phyloP scores from a whole-genome alignment of 2,797 vertebrate species.

The Serranus cabrilla region DNA sequence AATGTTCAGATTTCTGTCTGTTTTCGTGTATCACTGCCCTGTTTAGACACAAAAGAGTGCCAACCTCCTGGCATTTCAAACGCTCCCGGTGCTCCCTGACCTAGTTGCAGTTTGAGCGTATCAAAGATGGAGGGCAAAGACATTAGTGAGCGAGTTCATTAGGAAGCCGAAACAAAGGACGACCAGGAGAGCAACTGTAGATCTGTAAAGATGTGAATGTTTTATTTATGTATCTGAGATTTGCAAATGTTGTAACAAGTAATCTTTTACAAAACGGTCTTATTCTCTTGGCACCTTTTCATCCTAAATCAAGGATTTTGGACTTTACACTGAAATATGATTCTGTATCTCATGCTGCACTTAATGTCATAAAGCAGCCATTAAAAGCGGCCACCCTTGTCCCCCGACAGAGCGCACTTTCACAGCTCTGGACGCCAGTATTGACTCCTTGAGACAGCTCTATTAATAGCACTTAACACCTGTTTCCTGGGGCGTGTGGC shows the following conservation, averaged over 20 bases:
- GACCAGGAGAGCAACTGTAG: not conserved
- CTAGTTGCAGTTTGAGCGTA: conserved; percentile 25
- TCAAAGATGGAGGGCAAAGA: not conserved
- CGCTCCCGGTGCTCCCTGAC: conserved; percentile 16
- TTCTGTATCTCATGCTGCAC: not conserved
- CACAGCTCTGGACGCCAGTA: conserved; percentile 45
- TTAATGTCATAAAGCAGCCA: conserved; percentile 29
- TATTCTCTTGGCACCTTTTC: too few species aligned
- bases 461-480: conserved; percentile 69
- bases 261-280: not conserved
- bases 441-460: conserved; percentile 57
- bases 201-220: not conserved
- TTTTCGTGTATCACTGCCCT: not conserved
- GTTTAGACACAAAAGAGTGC: not conserved
- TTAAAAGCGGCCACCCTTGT: conserved; percentile 4
- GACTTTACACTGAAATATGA: not conserved
- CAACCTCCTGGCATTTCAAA: conserved; percentile 21
- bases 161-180: not conserved
- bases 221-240: not conserved
- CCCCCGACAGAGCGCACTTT: conserved; percentile 9
- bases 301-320: not conserved
- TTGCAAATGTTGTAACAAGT: not conserved
- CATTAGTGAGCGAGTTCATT: not conserved
- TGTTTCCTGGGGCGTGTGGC: conserved; percentile 48
- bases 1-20: not conserved